phyloP scores from a whole-genome alignment of 2,113 vertebrate genomes.

The Danionella cerebrum region DNA sequence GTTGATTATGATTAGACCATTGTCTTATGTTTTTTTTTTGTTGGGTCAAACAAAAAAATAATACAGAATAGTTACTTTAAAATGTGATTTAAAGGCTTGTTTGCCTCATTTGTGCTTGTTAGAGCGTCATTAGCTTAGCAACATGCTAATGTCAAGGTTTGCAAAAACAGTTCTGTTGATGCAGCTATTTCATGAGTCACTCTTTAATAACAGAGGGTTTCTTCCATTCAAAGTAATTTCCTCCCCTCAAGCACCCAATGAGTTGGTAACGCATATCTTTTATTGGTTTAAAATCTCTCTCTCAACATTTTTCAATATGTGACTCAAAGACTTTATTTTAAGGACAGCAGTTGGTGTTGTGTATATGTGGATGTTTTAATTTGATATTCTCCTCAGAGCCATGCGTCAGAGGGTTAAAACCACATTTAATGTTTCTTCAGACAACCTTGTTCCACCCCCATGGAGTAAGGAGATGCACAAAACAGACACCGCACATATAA shows the following conservation, averaged over 20 bases:
- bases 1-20: too few relatives aligned
- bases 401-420: slow-evolving; percentile 58
- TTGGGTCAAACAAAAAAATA: too few relatives aligned
- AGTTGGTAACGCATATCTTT: slow-evolving; percentile 30
- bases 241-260: slow-evolving; percentile 26
- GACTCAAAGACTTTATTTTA: neutral
- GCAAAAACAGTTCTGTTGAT: neutral
- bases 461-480: neutral
- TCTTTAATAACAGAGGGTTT: slow-evolving; percentile 35
- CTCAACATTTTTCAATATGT: neutral
- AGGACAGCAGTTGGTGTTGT: neutral
- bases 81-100: too few relatives aligned
- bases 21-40: too few relatives aligned
- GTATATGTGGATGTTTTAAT: neutral
- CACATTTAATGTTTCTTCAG: slow-evolving; percentile 54
- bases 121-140: neutral
- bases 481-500: too few relatives aligned
- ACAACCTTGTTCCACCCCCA: slow-evolving; percentile 11
- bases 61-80: too few relatives aligned
- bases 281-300: too few relatives aligned
- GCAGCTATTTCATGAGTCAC: slow-evolving; percentile 11
- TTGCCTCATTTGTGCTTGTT: neutral
- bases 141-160: neutral
- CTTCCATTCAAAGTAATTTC: slow-evolving; percentile 30
- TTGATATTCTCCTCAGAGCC: slow-evolving; percentile 41